Base-by-base conservation (phyloP, 2,113 vertebrate genomes). In the Orthonyx spaldingii region DNA sequence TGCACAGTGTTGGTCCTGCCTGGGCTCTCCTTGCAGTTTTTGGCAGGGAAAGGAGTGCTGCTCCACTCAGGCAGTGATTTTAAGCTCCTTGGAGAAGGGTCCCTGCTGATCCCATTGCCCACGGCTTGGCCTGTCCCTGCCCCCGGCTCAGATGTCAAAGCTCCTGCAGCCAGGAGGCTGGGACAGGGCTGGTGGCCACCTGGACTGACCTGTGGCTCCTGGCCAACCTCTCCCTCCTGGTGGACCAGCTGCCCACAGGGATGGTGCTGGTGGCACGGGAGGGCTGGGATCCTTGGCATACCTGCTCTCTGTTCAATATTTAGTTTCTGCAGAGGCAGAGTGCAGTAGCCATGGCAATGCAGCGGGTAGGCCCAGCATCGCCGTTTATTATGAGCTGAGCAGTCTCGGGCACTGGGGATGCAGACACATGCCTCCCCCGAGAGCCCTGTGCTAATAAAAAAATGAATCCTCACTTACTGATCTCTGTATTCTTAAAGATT, bases 311-410 rank as follows among this genome's bases (percentile, higher is more conserved):
- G 94, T 61, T 95, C 91, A 93, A 46, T 91, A 89, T 92, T 91
- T 95, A 75, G 94, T 75, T 93, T 87, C 90, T 80, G 55, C 49
- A 44, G 56, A 61, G 63, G 96, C 93, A 66, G 89, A 96, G 94
- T 17, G 86, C 78, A 95, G 97, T 97, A 95, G 96, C 64, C 96
- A 96, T 97, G 95, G 97, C 72, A 96, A 97, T 97, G 75, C 57
- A 76, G 93, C 46, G 13, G 93, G 86, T 91, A 89, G 88, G 71
- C 93, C 91, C 52, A 8, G 92, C 88, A 5, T 35, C 3, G 77
- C 91, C 72, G 1, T 78, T 88, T 60, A 60, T 85, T 65, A 81
- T 44, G 86, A 89, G 87, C 91, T 35, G 81, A 68, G 87, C 70
- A 60, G 74, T 68, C 93, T 87, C 24, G 5, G 77, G 86, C 61